Conservation (phyloP, 2,113 vertebrate species). For the Ophthalmolycus amberensis region DNA sequence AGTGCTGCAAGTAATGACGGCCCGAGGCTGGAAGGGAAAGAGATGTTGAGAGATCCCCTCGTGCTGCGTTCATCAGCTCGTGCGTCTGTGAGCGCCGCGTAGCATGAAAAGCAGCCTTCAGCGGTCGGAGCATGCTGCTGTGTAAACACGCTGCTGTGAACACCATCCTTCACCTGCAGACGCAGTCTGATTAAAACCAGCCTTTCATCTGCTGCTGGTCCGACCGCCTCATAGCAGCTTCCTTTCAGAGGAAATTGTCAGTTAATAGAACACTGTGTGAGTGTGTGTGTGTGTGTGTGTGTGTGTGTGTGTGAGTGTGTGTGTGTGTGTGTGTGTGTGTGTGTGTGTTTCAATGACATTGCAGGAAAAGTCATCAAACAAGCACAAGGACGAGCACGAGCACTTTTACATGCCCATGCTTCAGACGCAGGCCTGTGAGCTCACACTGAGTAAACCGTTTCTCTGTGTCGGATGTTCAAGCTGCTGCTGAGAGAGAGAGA, state of each 20-base stretch:
- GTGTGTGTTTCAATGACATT: constrained; percentile 42
- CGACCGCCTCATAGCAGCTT: not conserved
- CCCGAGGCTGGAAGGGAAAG: constrained; percentile 29
- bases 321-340: constrained; percentile 7
- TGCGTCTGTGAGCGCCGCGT: not conserved
- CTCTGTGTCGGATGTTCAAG: no score
- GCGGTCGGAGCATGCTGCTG: not conserved
- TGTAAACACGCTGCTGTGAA: constrained; percentile 3
- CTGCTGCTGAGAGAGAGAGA: no score
- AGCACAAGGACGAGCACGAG: constrained; percentile 57
- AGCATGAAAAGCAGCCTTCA: constrained; percentile 23
- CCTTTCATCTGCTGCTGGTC: constrained; percentile 19
- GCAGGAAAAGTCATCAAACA: constrained; percentile 55
- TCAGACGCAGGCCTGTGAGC: not conserved
- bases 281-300: constrained; percentile 6
- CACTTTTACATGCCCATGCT: constrained; percentile 18
- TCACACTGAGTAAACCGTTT: not conserved
- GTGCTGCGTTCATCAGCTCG: constrained; percentile 32
- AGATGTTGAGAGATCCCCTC: constrained; percentile 25
- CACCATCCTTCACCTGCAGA: not conserved
- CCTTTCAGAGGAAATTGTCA: constrained; percentile 27
- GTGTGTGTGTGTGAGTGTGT: constrained; percentile 23
- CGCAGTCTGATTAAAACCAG: not conserved
- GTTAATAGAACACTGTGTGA: constrained; percentile 40
- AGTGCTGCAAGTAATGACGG: constrained; percentile 34